phyloP scores from a whole-genome alignment of 2,113 vertebrate genomes.

The Callospermophilus lateralis region DNA sequence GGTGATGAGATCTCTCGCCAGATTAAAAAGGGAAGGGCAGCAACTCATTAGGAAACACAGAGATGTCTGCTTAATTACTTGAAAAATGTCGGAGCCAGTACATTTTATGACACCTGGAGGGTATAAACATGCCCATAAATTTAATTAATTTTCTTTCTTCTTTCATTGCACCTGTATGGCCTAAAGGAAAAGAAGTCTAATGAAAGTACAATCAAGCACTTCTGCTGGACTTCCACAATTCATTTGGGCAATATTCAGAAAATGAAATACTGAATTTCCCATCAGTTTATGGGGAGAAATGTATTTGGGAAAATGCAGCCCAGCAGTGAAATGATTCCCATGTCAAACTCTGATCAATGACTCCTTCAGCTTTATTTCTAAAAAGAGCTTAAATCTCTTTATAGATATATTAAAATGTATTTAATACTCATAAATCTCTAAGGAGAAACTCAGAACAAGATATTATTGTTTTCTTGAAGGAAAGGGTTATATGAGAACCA shows the following conservation, averaged over 20 bases:
- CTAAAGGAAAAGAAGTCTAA: constrained; percentile 87
- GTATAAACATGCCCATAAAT: constrained; percentile 89
- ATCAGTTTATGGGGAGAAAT: constrained; percentile 77
- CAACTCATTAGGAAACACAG: constrained; percentile 87
- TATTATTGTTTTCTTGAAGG: constrained; percentile 71
- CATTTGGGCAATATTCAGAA: constrained; percentile 83
- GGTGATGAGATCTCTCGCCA: constrained; percentile 83
- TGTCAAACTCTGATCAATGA: constrained; percentile 80
- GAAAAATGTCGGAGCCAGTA: constrained; percentile 89
- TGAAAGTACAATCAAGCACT: constrained; percentile 84
- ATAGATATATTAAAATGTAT: constrained; percentile 80
- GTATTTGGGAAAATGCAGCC: constrained; percentile 77
- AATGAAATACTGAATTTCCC: constrained; percentile 82
- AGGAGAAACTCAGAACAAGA: constrained; percentile 58
- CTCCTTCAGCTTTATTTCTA: constrained; percentile 72
- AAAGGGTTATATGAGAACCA: not conserved
- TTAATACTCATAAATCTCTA: constrained; percentile 78
- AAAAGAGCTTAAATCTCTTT: constrained; percentile 79
- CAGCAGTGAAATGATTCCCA: constrained; percentile 79
- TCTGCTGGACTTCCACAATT: constrained; percentile 82
- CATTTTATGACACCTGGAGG: constrained; percentile 89
- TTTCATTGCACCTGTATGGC: constrained; percentile 88
- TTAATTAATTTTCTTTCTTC: constrained; percentile 91
- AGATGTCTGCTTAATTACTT: constrained; percentile 90
- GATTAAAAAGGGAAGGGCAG: constrained; percentile 86